Percentiles rank a stretch among this genome's conserved stretches.
Evolutionary conservation across 2,888 invertebrate species (phyloP).

Genomic region (Neoaliturus tenellus): DNA sequence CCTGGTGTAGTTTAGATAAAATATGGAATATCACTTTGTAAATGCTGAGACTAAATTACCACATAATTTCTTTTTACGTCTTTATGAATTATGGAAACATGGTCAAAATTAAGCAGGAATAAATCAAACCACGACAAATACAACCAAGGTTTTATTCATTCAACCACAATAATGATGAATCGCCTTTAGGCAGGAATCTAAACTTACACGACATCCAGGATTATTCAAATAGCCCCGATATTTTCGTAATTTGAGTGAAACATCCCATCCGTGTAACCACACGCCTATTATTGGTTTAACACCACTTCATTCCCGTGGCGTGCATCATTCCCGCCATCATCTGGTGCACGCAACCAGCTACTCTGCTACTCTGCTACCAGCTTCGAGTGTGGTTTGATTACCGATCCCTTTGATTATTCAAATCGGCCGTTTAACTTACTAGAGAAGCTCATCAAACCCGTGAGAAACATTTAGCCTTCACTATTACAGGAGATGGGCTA

Average conservation of each 20-base stretch:
- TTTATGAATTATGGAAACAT: too few relatives aligned
- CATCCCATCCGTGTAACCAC: neutral
- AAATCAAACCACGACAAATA: too few relatives aligned
- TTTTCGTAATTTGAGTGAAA: neutral
- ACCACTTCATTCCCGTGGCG: neutral
- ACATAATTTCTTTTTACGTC: too few relatives aligned
- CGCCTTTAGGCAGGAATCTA: neutral
- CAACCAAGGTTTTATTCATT: too few relatives aligned
- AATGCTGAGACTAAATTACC: too few relatives aligned
- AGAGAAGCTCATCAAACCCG: neutral
- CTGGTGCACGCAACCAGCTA: neutral
- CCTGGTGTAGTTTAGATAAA: too few relatives aligned
- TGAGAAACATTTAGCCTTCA: slow-evolving; percentile 14
- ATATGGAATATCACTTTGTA: too few relatives aligned
- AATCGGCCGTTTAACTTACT: slow-evolving; percentile 10
- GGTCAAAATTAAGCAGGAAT: too few relatives aligned
- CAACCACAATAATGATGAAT: too few relatives aligned
- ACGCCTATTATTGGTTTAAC: neutral
- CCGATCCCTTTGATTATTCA: neutral
- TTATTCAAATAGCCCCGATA: neutral
- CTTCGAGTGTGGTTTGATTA: neutral
- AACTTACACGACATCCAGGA: neutral
- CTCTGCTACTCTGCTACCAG: neutral
- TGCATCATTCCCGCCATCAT: slow-evolving; percentile 10
- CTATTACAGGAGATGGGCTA: neutral